Conservation (phyloP, 2,797 vertebrate species). For the Brotula barbata region DNA sequence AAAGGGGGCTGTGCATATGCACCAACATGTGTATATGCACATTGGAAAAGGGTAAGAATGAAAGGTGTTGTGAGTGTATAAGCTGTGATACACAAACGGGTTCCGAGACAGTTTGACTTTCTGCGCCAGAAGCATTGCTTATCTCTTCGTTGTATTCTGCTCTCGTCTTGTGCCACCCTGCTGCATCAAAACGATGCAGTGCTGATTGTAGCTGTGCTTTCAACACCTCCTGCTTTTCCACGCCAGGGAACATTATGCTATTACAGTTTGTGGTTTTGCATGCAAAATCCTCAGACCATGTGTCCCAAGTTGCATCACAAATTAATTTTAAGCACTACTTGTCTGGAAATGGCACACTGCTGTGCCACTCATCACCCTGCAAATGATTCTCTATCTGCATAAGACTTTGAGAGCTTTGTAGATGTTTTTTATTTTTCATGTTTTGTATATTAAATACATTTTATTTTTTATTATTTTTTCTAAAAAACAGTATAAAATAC, state of each 20-base stretch:
- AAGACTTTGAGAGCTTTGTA: slow-evolving; percentile 37
- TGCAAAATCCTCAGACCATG: slow-evolving; percentile 3
- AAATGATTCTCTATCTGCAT: slow-evolving; percentile 44
- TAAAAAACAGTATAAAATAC: slow-evolving; percentile 89
- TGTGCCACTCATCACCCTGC: not conserved
- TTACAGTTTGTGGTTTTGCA: slow-evolving; percentile 23
- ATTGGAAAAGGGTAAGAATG: slow-evolving; percentile 3
- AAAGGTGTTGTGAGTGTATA: slow-evolving; percentile 9
- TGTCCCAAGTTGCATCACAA: not conserved
- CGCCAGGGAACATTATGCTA: not conserved
- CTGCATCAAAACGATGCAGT: slow-evolving; percentile 34
- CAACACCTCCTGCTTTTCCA: slow-evolving; percentile 13
- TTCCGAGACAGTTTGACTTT: slow-evolving; percentile 36
- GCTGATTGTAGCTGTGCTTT: slow-evolving; percentile 17
- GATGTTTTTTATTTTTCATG: slow-evolving; percentile 62
- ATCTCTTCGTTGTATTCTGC: slow-evolving; percentile 40
- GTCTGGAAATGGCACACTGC: not conserved
- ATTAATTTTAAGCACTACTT: slow-evolving; percentile 1
- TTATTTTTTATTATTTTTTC: slow-evolving; percentile 57
- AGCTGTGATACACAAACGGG: slow-evolving; percentile 30
- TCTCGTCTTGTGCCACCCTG: slow-evolving; percentile 6
- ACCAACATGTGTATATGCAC: not conserved
- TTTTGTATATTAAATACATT: slow-evolving; percentile 78
- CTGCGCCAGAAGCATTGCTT: slow-evolving; percentile 17
- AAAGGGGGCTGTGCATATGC: slow-evolving; percentile 1